phyloP scores from a whole-genome alignment of 1,140 invertebrate species.

The Limonius californicus region DNA sequence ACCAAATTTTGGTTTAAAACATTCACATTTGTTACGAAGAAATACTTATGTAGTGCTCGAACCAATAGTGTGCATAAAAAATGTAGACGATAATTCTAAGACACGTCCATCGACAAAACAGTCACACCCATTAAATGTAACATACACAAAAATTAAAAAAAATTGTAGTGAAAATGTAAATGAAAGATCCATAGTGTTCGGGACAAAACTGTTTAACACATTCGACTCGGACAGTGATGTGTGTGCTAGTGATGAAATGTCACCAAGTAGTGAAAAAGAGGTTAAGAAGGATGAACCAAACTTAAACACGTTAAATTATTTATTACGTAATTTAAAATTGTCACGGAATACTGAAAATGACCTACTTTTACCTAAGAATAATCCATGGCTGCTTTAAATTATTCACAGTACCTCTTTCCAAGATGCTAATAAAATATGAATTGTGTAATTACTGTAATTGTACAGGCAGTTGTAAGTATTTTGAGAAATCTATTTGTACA shows the following conservation, averaged over 20 bases:
- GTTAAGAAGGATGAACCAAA: background rate
- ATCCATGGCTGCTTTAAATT: slow-evolving; percentile 9
- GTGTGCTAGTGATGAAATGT: background rate
- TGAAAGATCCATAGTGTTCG: background rate
- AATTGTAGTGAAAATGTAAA: background rate
- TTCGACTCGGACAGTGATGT: background rate
- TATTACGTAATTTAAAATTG: background rate
- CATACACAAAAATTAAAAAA: background rate
- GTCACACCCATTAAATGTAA: background rate
- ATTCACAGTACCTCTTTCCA: too few species aligned
- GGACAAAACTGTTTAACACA: background rate
- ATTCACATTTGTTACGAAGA: background rate
- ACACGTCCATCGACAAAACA: background rate
- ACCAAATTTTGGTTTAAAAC: slow-evolving; percentile 2
- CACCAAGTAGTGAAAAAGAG: background rate
- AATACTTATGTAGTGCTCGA: slow-evolving; percentile 17
- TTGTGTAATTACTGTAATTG: too few species aligned
- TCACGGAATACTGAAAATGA: background rate
- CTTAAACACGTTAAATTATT: background rate
- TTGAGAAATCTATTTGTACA: too few species aligned
- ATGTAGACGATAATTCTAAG: background rate
- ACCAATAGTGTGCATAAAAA: slow-evolving; percentile 14
- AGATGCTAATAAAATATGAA: too few species aligned
- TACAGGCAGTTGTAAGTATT: too few species aligned
- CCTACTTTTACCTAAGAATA: slow-evolving; percentile 3